Conservation (phyloP, 2,888 invertebrate species). For the Azorinus chamasolen region DNA sequence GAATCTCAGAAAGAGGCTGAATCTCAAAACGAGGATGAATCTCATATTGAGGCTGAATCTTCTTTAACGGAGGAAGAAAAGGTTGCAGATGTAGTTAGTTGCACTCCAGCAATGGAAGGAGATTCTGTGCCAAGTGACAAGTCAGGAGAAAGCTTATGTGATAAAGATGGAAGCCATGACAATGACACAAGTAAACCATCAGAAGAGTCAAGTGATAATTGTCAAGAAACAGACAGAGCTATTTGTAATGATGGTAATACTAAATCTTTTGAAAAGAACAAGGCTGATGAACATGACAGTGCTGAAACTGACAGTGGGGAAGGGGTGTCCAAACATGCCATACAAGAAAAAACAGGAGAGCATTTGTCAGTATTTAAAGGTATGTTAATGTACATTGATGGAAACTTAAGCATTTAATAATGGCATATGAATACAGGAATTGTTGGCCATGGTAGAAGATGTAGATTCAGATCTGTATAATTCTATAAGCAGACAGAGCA, state of each 20-base stretch:
- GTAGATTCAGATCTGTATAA: too few species aligned
- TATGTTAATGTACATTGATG: too few species aligned
- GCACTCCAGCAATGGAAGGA: too few species aligned
- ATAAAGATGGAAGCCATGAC: too few species aligned
- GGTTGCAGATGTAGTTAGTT: background rate
- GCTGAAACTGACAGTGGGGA: background rate
- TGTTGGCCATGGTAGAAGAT: too few species aligned
- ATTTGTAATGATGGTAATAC: background rate
- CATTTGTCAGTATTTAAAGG: too few species aligned
- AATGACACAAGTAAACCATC: too few species aligned
- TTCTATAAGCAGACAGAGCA: too few species aligned
- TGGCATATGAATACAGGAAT: too few species aligned
- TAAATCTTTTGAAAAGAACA: background rate
- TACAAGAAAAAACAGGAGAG: background rate
- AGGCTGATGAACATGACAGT: background rate
- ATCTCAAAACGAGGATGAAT: slow-evolving; percentile 15
- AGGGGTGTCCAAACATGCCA: background rate
- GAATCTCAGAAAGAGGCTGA: slow-evolving; percentile 26
- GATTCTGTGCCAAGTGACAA: too few species aligned
- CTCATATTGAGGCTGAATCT: slow-evolving; percentile 18
- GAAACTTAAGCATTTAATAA: too few species aligned
- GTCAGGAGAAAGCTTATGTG: too few species aligned
- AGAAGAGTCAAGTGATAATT: background rate
- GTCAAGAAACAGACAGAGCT: background rate
- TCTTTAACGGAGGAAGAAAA: background rate